Conservation (phyloP, 1,140 invertebrate species). For the Tachypleus tridentatus region DNA sequence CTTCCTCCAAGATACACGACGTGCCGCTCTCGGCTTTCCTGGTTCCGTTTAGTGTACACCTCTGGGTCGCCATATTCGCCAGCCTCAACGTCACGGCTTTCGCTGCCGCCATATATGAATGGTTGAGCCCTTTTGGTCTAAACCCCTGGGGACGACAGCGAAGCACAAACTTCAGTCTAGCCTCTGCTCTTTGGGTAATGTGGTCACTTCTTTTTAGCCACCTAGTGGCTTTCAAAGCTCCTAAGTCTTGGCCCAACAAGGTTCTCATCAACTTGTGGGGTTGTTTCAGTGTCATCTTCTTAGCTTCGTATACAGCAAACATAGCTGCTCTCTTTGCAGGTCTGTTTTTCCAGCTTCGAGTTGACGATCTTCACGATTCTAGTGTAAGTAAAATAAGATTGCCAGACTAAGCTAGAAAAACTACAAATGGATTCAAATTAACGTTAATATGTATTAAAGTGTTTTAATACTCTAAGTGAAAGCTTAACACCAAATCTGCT, state of each 20-base stretch:
- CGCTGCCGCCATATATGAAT: constrained; percentile 82
- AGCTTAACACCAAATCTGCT: too few relatives aligned
- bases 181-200: constrained; percentile 82
- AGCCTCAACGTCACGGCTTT: constrained; percentile 79
- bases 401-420: too few relatives aligned
- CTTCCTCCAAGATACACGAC: constrained; percentile 58
- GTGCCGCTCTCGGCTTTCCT: constrained; percentile 80
- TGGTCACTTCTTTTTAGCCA: constrained; percentile 85
- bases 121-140: constrained; percentile 82
- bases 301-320: constrained; percentile 87
- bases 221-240: constrained; percentile 88
- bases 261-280: constrained; percentile 91
- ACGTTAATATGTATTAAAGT: too few relatives aligned
- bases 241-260: constrained; percentile 92
- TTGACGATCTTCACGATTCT: constrained; percentile 50
- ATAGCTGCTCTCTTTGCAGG: constrained; percentile 85
- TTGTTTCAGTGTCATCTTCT: constrained; percentile 85
- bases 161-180: constrained; percentile 72
- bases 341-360: constrained; percentile 64
- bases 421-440: too few relatives aligned
- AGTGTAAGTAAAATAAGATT: too few relatives aligned
- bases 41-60: constrained; percentile 69
- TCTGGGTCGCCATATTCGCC: constrained; percentile 84
- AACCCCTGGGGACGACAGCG: constrained; percentile 90
- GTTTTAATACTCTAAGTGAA: too few relatives aligned